Conservation (phyloP, 2,113 vertebrate genomes). For the Thunnus thynnus region DNA sequence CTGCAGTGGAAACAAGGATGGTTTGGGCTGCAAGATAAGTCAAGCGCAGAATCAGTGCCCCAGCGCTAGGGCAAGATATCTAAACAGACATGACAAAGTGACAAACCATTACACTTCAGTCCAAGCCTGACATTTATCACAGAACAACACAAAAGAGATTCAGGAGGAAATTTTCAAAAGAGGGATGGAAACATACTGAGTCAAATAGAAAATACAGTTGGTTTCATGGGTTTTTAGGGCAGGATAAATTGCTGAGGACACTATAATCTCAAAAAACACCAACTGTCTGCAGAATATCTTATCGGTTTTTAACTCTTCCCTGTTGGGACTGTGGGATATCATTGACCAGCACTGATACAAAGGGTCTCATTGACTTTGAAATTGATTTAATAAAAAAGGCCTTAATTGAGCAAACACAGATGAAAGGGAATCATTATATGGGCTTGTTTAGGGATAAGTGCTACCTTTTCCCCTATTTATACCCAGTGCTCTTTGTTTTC, state of each 20-base stretch:
- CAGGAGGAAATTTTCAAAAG: not conserved
- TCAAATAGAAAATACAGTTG: constrained; percentile 1
- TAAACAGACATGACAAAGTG: constrained; percentile 58
- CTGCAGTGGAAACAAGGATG: constrained; percentile 14
- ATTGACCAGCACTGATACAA: constrained; percentile 8
- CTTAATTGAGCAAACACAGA: constrained; percentile 59
- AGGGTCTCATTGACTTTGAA: constrained; percentile 25
- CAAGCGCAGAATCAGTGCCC: constrained; percentile 15
- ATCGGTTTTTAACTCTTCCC: constrained; percentile 21
- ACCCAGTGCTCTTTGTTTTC: constrained; percentile 14
- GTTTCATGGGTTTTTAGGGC: not conserved
- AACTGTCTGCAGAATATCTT: not conserved
- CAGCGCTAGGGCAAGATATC: not conserved
- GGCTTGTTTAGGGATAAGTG: constrained; percentile 18
- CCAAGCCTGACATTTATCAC: constrained; percentile 25
- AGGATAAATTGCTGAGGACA: constrained; percentile 13
- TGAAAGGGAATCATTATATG: constrained; percentile 45
- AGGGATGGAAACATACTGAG: not conserved
- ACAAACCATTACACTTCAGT: constrained; percentile 35
- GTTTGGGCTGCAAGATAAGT: constrained; percentile 34
- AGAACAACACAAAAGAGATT: constrained; percentile 16
- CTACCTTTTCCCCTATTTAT: not conserved
- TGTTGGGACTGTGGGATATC: constrained; percentile 6
- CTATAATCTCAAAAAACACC: constrained; percentile 12
- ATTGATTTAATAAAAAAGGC: constrained; percentile 58